Conservation (phyloP, 2,113 vertebrate species). For the Platysteira castanea region DNA sequence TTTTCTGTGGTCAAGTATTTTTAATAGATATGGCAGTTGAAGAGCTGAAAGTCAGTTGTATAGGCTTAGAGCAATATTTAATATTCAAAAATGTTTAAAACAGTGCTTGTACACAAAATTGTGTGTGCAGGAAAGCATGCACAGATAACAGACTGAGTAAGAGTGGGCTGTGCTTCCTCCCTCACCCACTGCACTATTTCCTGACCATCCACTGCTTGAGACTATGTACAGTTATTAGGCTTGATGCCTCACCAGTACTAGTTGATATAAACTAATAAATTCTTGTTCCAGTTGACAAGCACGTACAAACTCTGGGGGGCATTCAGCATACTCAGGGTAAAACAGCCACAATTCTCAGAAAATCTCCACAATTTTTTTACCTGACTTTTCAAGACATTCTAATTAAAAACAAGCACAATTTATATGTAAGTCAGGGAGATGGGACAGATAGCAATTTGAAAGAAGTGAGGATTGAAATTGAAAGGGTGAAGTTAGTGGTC, state of each 20-base stretch:
- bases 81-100: not conserved
- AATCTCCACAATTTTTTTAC: not conserved
- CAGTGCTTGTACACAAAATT: not conserved
- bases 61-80: not conserved
- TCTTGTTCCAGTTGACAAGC: not conserved
- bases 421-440: not conserved
- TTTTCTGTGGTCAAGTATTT: not conserved
- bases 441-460: not conserved
- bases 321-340: not conserved
- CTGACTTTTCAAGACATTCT: not conserved
- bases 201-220: not conserved
- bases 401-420: not conserved
- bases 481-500: not conserved
- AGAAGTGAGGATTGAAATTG: not conserved
- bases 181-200: accelerated
- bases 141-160: not conserved
- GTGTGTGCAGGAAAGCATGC: not conserved
- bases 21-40: not conserved
- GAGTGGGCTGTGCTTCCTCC: not conserved
- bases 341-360: not conserved
- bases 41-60: not conserved
- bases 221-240: no score
- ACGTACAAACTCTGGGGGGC: not conserved
- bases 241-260: not conserved
- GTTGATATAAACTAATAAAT: not conserved